Evolutionary conservation across 2,113 vertebrate species (phyloP), one percentile per base, ranked within the genome.

Genomic region (Cromileptes altivelis): DNA sequence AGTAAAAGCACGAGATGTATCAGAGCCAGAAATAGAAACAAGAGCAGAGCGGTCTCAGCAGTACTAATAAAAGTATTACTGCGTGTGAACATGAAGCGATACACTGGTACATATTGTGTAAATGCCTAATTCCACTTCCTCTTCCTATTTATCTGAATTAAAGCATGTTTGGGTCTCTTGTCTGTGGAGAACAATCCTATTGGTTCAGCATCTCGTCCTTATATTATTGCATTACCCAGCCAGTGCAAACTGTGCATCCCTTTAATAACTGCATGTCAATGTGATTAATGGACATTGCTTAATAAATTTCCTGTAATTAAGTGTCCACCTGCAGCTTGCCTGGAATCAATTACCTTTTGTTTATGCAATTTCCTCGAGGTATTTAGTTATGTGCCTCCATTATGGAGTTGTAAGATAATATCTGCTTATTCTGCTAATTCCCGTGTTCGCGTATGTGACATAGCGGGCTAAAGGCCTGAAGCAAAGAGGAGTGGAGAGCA

Each of bases 261-360:
- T 96, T 93, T 95, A 96, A 96, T 96, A 96, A 91, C 93, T 95
- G 93, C 89, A 94, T 96, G 96, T 97, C 96, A 95, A 94, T 91
- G 96, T 98, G 97, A 98, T 98, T 96, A 97, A 98, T 98, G 96
- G 95, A 95, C 94, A 92, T 95, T 97, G 96, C 96, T 97, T 97
- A 97, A 97, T 98, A 97, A 96, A 95, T 97, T 97, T 97, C 97
- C 97, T 97, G 97, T 96, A 97, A 97, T 96, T 97, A 95, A 95
- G 94, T 96, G 95, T 96, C 97, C 97, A 98, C 97, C 97, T 98
- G 97, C 97, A 97, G 96, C 96, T 95, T 90, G 96, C 68, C 96
- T 98, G 97, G 97, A 97, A 97, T 98, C 97, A 97, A 97, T 98
- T 98, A 97, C 95, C 94, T 96, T 96, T 94, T 96, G 96, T 97